phyloP scores from a whole-genome alignment of 2,113 vertebrate genomes.

The Antennarius striatus region DNA sequence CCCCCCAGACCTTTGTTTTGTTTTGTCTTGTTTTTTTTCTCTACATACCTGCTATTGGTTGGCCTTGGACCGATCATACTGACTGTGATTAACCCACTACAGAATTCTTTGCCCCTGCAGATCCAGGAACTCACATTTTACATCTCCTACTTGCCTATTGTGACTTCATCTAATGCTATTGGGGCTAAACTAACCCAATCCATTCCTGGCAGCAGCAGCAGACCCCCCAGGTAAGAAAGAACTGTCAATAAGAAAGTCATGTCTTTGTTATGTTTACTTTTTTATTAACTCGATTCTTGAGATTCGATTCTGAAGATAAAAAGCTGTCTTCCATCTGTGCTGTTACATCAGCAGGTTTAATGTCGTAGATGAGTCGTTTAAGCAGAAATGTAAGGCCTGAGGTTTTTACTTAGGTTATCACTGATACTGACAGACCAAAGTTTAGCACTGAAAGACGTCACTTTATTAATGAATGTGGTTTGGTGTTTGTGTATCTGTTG shows the following conservation, averaged over 20 bases:
- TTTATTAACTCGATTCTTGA: constrained; percentile 3
- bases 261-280: background rate
- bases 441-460: too few species aligned
- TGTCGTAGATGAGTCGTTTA: too few species aligned
- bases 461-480: too few species aligned
- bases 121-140: background rate
- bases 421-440: too few species aligned
- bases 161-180: too few species aligned
- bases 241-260: background rate
- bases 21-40: background rate
- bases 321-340: background rate
- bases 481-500: too few species aligned
- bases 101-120: background rate
- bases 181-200: too few species aligned
- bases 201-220: background rate
- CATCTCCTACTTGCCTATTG: background rate
- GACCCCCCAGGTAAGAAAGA: constrained; percentile 42
- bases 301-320: background rate
- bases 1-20: background rate
- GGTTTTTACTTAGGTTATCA: too few species aligned
- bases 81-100: background rate
- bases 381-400: too few species aligned
- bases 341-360: too few species aligned
- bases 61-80: constrained; percentile 33
- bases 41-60: constrained; percentile 24